Evolutionary conservation across 2,888 invertebrate species (phyloP).

Genomic region (Slavum lentiscoides): DNA sequence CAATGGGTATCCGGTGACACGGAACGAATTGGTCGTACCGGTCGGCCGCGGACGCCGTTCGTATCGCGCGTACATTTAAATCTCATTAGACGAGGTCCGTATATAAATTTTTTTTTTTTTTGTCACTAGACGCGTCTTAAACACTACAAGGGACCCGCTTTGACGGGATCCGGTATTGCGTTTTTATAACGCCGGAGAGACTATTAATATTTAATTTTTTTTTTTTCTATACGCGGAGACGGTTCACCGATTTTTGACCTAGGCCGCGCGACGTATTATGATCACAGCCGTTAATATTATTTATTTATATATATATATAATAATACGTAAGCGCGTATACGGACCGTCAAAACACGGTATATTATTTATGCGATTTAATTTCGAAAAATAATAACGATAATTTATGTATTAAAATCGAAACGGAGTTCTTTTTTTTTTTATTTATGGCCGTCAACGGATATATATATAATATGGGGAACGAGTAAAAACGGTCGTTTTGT

Average conservation of each 20-base stretch:
- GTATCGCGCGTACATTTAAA: slow-evolving; percentile 26
- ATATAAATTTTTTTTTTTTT: neutral
- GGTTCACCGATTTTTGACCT: slow-evolving; percentile 48
- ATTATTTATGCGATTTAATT: slow-evolving; percentile 29
- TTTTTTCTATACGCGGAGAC: neutral
- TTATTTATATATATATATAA: neutral
- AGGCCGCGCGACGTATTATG: slow-evolving; percentile 12
- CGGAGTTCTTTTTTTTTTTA: too few relatives aligned
- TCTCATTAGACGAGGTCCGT: slow-evolving; percentile 46
- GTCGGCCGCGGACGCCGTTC: neutral
- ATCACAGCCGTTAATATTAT: slow-evolving; percentile 24
- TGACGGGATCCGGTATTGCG: neutral
- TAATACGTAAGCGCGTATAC: too few relatives aligned
- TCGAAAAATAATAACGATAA: slow-evolving; percentile 12
- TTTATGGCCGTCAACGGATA: neutral
- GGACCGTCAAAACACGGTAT: slow-evolving; percentile 22
- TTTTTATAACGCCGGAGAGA: too few relatives aligned
- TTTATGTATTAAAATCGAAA: slow-evolving; percentile 17
- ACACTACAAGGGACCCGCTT: neutral
- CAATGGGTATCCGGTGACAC: slow-evolving; percentile 46
- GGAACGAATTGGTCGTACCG: slow-evolving; percentile 49
- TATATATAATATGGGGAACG: neutral
- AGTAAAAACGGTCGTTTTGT: slow-evolving; percentile 9
- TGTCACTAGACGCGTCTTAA: slow-evolving; percentile 11
- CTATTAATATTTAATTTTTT: neutral